Evolutionary conservation across 2,888 invertebrate species (phyloP), one percentile per base, ranked within the genome.

Genomic region (Torymus tubicola): DNA sequence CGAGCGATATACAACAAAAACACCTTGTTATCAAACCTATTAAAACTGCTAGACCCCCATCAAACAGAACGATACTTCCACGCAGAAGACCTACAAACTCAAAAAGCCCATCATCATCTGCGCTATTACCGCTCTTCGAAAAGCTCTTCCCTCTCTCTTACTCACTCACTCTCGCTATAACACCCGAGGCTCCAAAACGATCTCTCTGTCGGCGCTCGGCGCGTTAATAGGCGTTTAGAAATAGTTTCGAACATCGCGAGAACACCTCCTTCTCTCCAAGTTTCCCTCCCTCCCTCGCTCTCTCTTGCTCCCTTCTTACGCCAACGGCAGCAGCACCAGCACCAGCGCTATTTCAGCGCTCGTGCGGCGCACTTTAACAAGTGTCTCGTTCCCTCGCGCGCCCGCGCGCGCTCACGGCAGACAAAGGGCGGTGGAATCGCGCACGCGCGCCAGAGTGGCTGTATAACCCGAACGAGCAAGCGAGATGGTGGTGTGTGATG

Each of bases 141-240:
- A 31, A 31, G 31, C 31, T 31, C 31, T 31, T 63, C 61, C 11
- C 61, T 24, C 61, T 21, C 21, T 13, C 42, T 14, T 2, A 8
- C 63, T 31, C 31, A 2, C 63, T 24, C 31, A 8, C 63, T 31
- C 63, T 11, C 63, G 69, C 21, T 42, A 60, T 60, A 42, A 71
- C 16, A 31, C 31, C 31, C 4, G 4, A 8, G 31, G 31, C 31
- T 31, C 31, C 31, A 31, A 31, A 31, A 31, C 31, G 31, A 31
- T 31, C 31, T 31, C 31, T 18, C 60, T 63, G 31, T 21, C 50
- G 16, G 42, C 64, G 42, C 16, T 3, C 67, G 50, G 42, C 11
- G 52, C 67, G 31, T 67, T 67, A 67, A 67, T 67, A 69, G 31
- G 73, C 73, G 21, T 73, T 73, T 73, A 24, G 42, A 73, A 73